Conservation (phyloP, 2,888 invertebrate species). For the Neocrepidodera transversa region DNA sequence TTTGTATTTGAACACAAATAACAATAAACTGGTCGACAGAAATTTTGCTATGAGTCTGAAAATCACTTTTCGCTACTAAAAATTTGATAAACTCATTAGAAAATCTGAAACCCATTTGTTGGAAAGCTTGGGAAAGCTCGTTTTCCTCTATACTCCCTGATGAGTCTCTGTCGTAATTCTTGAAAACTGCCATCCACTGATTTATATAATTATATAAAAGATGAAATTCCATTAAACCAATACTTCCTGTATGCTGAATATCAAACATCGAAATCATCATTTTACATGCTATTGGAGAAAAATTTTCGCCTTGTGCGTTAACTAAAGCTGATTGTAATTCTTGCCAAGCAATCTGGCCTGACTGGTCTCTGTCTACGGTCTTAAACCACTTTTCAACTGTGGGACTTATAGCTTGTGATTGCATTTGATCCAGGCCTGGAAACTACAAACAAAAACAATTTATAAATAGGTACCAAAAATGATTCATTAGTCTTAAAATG, state of each 20-base stretch:
- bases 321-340: slow-evolving; percentile 84
- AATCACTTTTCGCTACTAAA: slow-evolving; percentile 74
- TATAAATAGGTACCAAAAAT: no score
- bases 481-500: no score
- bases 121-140: slow-evolving; percentile 80
- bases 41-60: slow-evolving; percentile 67
- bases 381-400: slow-evolving; percentile 84
- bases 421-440: slow-evolving; percentile 7
- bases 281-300: slow-evolving; percentile 82
- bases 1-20: slow-evolving; percentile 85
- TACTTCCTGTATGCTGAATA: slow-evolving; percentile 81
- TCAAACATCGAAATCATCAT: slow-evolving; percentile 95
- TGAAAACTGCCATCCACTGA: slow-evolving; percentile 86
- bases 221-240: slow-evolving; percentile 84
- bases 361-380: slow-evolving; percentile 82
- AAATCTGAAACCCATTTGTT: slow-evolving; percentile 89
- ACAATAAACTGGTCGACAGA: slow-evolving; percentile 91
- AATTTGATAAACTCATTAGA: slow-evolving; percentile 79
- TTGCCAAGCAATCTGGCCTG: slow-evolving; percentile 78
- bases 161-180: slow-evolving; percentile 83
- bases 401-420: slow-evolving; percentile 64
- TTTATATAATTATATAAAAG: slow-evolving; percentile 87
- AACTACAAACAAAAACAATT: slow-evolving; percentile 20
- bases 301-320: slow-evolving; percentile 84
- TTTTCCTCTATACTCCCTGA: slow-evolving; percentile 84